Evolutionary conservation across 1,140 invertebrate genomes (phyloP), one percentile per base, ranked within the genome.

Genomic region (Drosophila ananassae): DNA sequence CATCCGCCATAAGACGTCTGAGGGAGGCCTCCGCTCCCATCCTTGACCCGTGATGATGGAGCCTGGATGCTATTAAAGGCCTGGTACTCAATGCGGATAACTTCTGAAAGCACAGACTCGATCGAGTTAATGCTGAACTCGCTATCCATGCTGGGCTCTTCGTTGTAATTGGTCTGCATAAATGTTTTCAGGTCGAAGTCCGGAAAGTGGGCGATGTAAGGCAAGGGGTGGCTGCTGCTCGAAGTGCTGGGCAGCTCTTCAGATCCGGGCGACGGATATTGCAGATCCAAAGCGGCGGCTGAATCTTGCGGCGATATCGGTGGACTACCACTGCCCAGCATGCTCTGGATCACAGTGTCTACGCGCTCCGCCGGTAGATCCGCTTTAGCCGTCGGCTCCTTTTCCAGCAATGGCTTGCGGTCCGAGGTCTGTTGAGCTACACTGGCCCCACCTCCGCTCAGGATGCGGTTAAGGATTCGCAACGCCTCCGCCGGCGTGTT

Each of bases 61-160:
- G 63, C 57, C 44, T 84, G 83, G 7, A 90, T 52, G 44, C 77
- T 79, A 39, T 87, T 90, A 12, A 77, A 81, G 6, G 83, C 80
- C 66, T 95, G 95, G 92, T 96, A 97, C 91, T 97, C 96, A 41
- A 97, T 92, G 82, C 96, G 96, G 63, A 97, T 97, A 8, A 96
- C 96, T 79, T 97, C 95, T 62, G 95, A 96, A 12, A 97, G 91
- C 73, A 97, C 96, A 0, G 96, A 95, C 89, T 97, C 96, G 79
- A 97, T 96, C 1, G 95, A 96, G 91, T 95, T 93, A 46, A 91
- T 89, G 47, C 85, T 91, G 13, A 77, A 50, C 17, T 73, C 69
- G 17, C 73, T 77, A 34, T 89, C 83, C 13, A 73, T 13, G 21
- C 79, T 89, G 22, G 77, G 58, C 30, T 89, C 83, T 39, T 89